These are phyloP conservation scores for Sinelater perroti DNA, from an alignment of 2,888 invertebrate genomes.

Conservation along the genomic window DNA sequence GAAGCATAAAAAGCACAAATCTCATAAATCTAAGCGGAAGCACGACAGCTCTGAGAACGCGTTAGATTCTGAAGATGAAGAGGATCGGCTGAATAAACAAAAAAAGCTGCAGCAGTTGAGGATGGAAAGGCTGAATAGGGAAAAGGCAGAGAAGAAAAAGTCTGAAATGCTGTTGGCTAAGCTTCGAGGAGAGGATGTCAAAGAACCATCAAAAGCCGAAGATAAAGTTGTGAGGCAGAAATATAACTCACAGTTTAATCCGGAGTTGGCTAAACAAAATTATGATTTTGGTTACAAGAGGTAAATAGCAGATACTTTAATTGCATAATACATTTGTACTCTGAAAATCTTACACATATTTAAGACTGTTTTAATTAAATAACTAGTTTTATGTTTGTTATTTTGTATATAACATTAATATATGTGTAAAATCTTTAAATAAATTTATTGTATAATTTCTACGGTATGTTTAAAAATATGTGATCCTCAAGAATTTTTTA, in stretches of 20 bases:
- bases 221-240: constrained; percentile 66
- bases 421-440: no score
- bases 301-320: constrained; percentile 14
- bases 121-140: constrained; percentile 81
- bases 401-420: no score
- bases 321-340: neutral
- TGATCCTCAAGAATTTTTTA: no score
- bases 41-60: constrained; percentile 11
- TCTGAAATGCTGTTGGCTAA: constrained; percentile 77
- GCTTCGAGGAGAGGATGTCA: constrained; percentile 65
- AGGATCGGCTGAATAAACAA: constrained; percentile 51
- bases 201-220: constrained; percentile 37
- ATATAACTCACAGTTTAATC: constrained; percentile 98
- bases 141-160: constrained; percentile 77
- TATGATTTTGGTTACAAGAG: constrained; percentile 50
- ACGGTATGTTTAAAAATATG: no score
- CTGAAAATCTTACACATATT: neutral
- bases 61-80: constrained; percentile 45
- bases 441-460: no score
- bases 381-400: no score
- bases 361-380: no score
- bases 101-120: constrained; percentile 72
- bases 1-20: constrained; percentile 43
- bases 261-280: constrained; percentile 87
- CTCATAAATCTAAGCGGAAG: constrained; percentile 39